phyloP scores from a whole-genome alignment of 2,797 vertebrate species.

The Clarias pachynema region DNA sequence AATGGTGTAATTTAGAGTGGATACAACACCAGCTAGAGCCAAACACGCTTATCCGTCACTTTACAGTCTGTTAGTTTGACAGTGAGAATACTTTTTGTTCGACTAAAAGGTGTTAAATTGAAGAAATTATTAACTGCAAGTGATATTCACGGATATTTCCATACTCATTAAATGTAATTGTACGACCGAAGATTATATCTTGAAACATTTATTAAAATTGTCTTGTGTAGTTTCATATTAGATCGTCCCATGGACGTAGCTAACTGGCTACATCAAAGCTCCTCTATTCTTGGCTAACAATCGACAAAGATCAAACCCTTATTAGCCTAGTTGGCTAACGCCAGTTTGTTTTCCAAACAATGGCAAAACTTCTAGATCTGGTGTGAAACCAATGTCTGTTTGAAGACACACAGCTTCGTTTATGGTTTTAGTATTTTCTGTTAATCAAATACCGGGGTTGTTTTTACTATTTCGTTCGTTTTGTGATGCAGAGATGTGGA shows the following conservation, averaged over 20 bases:
- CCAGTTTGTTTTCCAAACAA: conserved; percentile 52
- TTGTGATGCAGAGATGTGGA: conserved; percentile 6
- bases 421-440: background rate
- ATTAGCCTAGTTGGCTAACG: conserved; percentile 37
- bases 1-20: background rate
- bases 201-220: too few relatives aligned
- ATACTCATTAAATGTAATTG: background rate
- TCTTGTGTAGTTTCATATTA: conserved; percentile 8
- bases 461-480: background rate
- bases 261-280: conserved; percentile 15
- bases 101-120: background rate
- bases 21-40: background rate
- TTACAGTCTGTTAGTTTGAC: conserved; percentile 1
- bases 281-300: conserved; percentile 38
- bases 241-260: background rate
- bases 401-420: background rate
- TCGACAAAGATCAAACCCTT: conserved; percentile 32
- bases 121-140: background rate
- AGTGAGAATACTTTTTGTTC: background rate
- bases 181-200: background rate
- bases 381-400: conserved; percentile 1
- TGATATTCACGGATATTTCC: background rate
- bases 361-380: conserved; percentile 60
- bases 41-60: background rate
- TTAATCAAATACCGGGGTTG: conserved; percentile 10